Evolutionary conservation across 2,888 invertebrate genomes (phyloP), one percentile per base, ranked within the genome.

Genomic region (Ceraclea dissimilis): DNA sequence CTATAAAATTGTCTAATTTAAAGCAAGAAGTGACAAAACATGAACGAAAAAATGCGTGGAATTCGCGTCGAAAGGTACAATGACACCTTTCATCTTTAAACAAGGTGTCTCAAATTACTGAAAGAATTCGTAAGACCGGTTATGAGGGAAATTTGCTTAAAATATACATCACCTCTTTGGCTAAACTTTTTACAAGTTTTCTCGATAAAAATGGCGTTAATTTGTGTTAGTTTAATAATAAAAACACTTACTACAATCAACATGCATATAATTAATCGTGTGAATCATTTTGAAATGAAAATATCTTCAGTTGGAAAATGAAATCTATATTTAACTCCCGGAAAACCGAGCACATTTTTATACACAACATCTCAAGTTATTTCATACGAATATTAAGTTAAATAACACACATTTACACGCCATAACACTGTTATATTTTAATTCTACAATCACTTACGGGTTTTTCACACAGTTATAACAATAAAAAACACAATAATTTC

Each of bases 261-360:
- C 39, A 39, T 39, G 39, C 39, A 39, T 39, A 39, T 31, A 6
- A 31, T 39, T 26, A 26, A 39, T 8, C 2, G 16, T 39, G 5
- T 39, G 13, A 31, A 31, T 31, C 31, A 39, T 16, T 39, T 39
- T 39, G 39, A 2, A 13, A 13, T 39, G 39, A 39, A 39, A 39
- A 39, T 39, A 39, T 39, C 39, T 39, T 13, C 39, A 13, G 39
- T 39, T 8, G 39, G 39, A 39, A 39, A 39, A 39, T 13, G 39
- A 39, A 26, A 39, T 39, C 39, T 39, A 39, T 39, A 39, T 8
- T 39, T 39, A 39, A 39, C 39, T 39, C 39, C 39, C 39, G 39
- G 39, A 39, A 39, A 39, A 39, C 8, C 13, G 39, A 13, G 8
- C 16, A n/a, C 39, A 39, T 39, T 39, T 39, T 13, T 8, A 39